Base-by-base conservation (phyloP, 53 echinoderm and acorn worm genomes). In the Paelopatides confundens region DNA sequence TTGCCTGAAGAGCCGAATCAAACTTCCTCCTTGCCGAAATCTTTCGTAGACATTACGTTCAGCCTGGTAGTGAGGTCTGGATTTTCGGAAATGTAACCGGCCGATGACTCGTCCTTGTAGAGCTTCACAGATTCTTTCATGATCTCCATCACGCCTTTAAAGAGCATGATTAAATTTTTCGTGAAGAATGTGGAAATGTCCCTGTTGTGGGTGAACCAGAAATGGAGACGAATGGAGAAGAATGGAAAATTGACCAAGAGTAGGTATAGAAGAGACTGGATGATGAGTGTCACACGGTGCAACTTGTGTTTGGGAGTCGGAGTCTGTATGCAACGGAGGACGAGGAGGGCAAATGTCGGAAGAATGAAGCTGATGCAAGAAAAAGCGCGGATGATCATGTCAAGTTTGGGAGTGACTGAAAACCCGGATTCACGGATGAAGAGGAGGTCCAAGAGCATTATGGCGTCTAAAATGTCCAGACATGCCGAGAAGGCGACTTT, bases 111-210 rank as follows among this genome's bases (percentile, higher is more conserved):
- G 13, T 50, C 26, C 37, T 92, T 92, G 81, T 65, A 77, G 86
- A 89, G 89, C 69, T 89, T 86, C 28, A 69, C 40, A 8, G 78
- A 48, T 27, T 93, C 90, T 48, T 85, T 87, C 47, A 93, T 87
- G 58, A 95, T 90, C 65, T 95, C 95, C 4, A 91, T 46, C 37
- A 53, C 27, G 23, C 89, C 93, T 87, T 87, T 83, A 33, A 91
- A 85, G 36, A 95, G 69, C 49, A 84, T 88, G 85, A 95, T 91
- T 34, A 95, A 69, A 74, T 95, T 96, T 67, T 96, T 95, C 35
- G 93, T 95, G 65, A 95, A 82, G 46, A 95, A 95, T 5, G 93
- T 95, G 0, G 95, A 93, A 69, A 95, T 63, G 49, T 95, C 93
- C 7, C 86, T 38, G 51, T 95, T 93, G 62, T 84, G 83, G n/a